Base-by-base conservation (phyloP, 2,797 vertebrate genomes). In the Poeciliopsis turneri region DNA sequence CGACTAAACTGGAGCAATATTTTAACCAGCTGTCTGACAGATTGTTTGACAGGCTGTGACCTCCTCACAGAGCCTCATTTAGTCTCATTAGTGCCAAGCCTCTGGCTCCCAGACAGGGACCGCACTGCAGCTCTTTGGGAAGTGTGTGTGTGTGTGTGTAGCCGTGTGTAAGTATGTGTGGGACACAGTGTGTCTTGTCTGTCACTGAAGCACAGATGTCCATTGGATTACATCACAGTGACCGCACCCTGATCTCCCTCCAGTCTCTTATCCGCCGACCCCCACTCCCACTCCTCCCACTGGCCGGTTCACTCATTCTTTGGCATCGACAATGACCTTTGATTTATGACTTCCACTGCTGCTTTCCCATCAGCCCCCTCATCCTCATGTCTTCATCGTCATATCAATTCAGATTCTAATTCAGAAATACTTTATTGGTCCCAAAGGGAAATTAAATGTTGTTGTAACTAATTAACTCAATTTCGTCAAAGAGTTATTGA, bases 141-240 rank as follows among this genome's bases (percentile, higher is more conserved):
- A 82, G 70, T 64, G 75, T 77, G 76, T 71, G n/a, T 77, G 76
- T 71, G n/a, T 76, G 76, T 69, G 72, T 70, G 57, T 77, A 70
- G 72, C 39, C 72, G 47, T 70, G 30, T 78, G 77, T 79, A 47
- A 80, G 79, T 76, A 66, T 79, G 12, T 80, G 78, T 77, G 47
- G 86, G 90, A 91, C 84, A 88, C 79, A 81, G 82, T 78, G 71
- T 83, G 86, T 87, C 89, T 82, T 90, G 90, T 95, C 93, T 91
- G 87, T 95, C 94, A 88, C 87, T 82, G 76, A 78, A 83, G 81
- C 88, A 84, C 95, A 95, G 92, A 95, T 95, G 93, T 95, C 93
- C 90, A 87, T 82, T 43, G 61, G 79, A 92, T 94, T 93, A 93
- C 92, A 93, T 95, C 93, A 94, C 89, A 90, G 69, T 86, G 91